These are phyloP conservation scores for Gobio gobio DNA, from an alignment of 2,113 vertebrate genomes.

Conservation along the genomic window DNA sequence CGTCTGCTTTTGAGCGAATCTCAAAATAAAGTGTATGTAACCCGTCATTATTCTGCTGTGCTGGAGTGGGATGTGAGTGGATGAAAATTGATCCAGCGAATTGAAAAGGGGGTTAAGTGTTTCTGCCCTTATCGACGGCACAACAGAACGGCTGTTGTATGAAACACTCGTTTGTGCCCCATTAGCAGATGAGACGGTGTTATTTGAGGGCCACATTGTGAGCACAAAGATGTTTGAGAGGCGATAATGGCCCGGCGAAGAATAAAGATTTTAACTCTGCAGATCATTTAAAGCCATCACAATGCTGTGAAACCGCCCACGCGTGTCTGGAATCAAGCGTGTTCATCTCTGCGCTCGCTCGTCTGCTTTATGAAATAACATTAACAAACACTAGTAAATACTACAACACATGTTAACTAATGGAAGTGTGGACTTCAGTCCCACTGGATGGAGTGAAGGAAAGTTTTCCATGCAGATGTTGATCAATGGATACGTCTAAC, in stretches of 20 bases:
- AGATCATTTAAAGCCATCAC: constrained; percentile 64
- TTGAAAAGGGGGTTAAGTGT: constrained; percentile 89
- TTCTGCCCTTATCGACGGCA: constrained; percentile 87
- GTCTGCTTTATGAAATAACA: too few species aligned
- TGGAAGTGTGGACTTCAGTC: too few species aligned
- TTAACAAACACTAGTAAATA: too few species aligned
- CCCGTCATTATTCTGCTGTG: constrained; percentile 93
- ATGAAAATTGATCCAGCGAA: constrained; percentile 95
- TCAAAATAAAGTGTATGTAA: constrained; percentile 94
- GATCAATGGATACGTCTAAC: too few species aligned
- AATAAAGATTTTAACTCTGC: constrained; percentile 64
- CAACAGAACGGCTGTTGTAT: constrained; percentile 85
- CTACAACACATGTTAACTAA: too few species aligned
- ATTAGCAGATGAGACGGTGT: constrained; percentile 88
- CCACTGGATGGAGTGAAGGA: too few species aligned
- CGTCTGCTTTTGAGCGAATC: constrained; percentile 80
- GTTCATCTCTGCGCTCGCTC: not conserved
- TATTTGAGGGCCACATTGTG: constrained; percentile 77
- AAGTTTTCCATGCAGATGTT: too few species aligned
- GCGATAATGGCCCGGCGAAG: constrained; percentile 72
- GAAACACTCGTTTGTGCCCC: constrained; percentile 90
- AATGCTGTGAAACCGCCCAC: constrained; percentile 55
- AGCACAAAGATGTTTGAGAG: constrained; percentile 70
- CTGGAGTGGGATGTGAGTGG: constrained; percentile 86
- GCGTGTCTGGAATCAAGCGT: constrained; percentile 58